Evolutionary conservation across 2,888 invertebrate genomes (phyloP).

Genomic region (Heteropelma amictum): DNA sequence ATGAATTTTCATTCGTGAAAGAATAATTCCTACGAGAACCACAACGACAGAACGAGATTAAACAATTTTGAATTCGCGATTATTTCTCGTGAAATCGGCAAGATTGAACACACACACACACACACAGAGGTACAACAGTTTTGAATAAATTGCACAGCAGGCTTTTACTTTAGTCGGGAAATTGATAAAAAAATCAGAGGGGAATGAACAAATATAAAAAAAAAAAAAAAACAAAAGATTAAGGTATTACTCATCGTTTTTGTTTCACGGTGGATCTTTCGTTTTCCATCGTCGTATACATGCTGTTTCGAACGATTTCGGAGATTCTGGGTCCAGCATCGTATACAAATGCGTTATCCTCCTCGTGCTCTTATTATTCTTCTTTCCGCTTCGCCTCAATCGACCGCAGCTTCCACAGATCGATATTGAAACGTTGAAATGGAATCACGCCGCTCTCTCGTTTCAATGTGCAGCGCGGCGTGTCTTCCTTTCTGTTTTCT

Average conservation of each 20-base stretch:
- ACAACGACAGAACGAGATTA: too few species aligned
- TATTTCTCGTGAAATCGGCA: too few species aligned
- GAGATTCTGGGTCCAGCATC: neutral
- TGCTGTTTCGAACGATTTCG: constrained; percentile 15
- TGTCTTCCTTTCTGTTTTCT: constrained; percentile 21
- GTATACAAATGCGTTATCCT: too few species aligned
- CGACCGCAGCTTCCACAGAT: constrained; percentile 57
- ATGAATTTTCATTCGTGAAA: too few species aligned
- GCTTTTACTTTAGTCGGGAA: neutral
- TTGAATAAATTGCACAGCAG: too few species aligned
- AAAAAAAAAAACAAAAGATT: constrained; percentile 3
- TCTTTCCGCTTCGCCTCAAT: constrained; percentile 54
- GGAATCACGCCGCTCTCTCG: constrained; percentile 69
- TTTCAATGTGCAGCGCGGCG: constrained; percentile 26
- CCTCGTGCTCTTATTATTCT: constrained; percentile 4
- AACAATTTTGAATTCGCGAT: too few species aligned
- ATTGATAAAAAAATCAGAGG: neutral
- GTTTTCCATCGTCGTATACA: too few species aligned
- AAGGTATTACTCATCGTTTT: constrained; percentile 19
- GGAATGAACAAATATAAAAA: neutral
- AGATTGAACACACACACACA: too few species aligned
- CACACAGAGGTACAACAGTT: too few species aligned
- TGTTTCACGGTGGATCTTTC: constrained; percentile 3
- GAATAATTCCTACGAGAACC: too few species aligned
- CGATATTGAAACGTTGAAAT: constrained; percentile 72